These are phyloP conservation scores for Maniola hyperantus DNA, from an alignment of 2,888 invertebrate species.

Conservation along the genomic window DNA sequence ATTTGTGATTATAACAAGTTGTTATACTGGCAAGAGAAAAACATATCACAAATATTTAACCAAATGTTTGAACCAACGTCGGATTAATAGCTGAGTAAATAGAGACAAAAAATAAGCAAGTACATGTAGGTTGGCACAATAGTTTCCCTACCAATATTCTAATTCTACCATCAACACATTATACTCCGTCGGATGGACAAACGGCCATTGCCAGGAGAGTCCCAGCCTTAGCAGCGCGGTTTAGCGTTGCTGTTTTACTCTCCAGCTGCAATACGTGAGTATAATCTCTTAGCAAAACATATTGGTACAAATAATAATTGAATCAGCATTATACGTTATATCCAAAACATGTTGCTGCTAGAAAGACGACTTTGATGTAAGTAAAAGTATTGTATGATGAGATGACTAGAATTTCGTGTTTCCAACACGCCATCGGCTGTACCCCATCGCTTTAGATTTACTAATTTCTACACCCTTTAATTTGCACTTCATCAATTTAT, in stretches of 20 bases:
- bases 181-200: too few species aligned
- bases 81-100: too few species aligned
- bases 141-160: too few species aligned
- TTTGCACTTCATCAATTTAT: slow-evolving; percentile 36
- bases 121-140: too few species aligned
- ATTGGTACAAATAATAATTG: too few species aligned
- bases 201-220: slow-evolving; percentile 89
- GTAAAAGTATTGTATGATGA: slow-evolving; percentile 13
- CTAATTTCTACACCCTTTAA: slow-evolving; percentile 34
- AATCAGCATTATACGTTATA: too few species aligned
- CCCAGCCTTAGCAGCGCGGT: slow-evolving; percentile 96
- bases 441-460: slow-evolving; percentile 37
- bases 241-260: slow-evolving; percentile 93
- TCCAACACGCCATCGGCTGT: slow-evolving; percentile 26
- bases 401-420: neutral
- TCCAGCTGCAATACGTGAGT: slow-evolving; percentile 97
- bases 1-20: too few species aligned
- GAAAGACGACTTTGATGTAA: slow-evolving; percentile 19
- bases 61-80: neutral
- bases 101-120: too few species aligned
- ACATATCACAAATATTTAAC: neutral
- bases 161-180: too few species aligned
- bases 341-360: too few species aligned
- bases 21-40: too few species aligned
- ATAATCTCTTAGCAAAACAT: too few species aligned